phyloP scores from a whole-genome alignment of 2,113 vertebrate species.

The Rostratula benghalensis region DNA sequence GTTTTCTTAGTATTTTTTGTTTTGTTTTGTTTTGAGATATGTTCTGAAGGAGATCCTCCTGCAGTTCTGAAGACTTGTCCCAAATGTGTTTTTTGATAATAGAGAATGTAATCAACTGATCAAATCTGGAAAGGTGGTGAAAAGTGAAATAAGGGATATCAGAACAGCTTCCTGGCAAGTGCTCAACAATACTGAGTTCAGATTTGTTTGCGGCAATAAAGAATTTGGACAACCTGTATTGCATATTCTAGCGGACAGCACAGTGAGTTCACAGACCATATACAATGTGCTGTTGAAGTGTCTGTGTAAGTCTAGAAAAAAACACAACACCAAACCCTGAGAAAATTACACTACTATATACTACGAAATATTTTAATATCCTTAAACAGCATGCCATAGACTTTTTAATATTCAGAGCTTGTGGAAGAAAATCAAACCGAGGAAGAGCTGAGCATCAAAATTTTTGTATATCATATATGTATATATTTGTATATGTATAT shows the following conservation, averaged over 20 bases:
- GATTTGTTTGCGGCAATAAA: background rate
- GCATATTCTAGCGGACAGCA: background rate
- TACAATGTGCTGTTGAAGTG: background rate
- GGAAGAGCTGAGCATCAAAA: background rate
- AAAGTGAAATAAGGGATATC: background rate
- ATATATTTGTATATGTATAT: too few relatives aligned
- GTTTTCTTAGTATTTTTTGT: background rate
- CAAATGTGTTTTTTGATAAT: background rate
- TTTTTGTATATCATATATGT: too few relatives aligned
- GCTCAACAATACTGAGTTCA: background rate
- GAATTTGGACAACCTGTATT: background rate
- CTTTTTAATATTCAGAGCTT: background rate
- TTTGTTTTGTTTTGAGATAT: background rate
- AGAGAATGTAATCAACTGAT: background rate
- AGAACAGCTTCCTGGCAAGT: background rate
- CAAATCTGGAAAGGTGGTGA: background rate
- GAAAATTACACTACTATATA: background rate
- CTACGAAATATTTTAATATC: background rate
- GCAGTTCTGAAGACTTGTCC: background rate
- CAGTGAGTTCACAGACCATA: background rate
- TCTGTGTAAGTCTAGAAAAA: background rate
- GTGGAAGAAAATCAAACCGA: background rate
- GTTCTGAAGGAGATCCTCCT: background rate
- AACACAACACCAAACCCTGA: background rate
- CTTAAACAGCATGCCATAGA: background rate